Conservation (phyloP, 2,113 vertebrate species). For the Plestiodon gilberti region DNA sequence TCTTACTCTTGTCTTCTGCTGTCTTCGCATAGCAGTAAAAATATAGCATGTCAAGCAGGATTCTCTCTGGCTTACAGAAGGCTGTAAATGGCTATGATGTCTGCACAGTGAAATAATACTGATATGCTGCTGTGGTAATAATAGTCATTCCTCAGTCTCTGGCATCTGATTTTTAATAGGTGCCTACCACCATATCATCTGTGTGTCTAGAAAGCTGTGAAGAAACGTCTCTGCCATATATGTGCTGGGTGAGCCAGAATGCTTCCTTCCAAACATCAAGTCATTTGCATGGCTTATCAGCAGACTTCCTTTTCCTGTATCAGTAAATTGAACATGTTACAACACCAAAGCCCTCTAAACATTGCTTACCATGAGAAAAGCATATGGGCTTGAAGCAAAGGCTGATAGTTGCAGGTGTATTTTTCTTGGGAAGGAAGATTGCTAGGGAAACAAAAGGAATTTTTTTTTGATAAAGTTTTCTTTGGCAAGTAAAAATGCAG, state of each 20-base stretch:
- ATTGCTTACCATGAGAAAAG: constrained; percentile 47
- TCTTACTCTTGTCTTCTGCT: not conserved
- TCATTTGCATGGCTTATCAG: constrained; percentile 16
- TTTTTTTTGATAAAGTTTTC: constrained; percentile 72
- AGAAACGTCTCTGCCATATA: not conserved
- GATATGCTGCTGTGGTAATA: not conserved
- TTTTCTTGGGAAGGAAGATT: constrained; percentile 80
- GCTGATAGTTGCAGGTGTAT: constrained; percentile 79
- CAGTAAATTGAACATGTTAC: constrained; percentile 37
- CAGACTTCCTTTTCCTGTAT: constrained; percentile 35
- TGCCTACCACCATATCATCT: too few species aligned
- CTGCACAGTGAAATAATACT: not conserved
- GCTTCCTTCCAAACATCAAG: not conserved
- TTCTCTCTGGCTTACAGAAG: not conserved
- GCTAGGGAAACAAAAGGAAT: constrained; percentile 78
- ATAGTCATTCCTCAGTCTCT: too few species aligned
- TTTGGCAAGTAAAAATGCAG: constrained; percentile 76
- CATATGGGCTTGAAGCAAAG: constrained; percentile 52
- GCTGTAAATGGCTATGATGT: not conserved
- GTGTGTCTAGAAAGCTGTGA: not conserved
- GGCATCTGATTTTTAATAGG: not conserved
- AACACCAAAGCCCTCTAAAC: constrained; percentile 63
- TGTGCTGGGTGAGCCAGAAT: not conserved
- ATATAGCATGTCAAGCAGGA: not conserved
- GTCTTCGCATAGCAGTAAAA: not conserved